Base-by-base conservation (phyloP, 2,797 vertebrate species). In the Nannoperca obscura region DNA sequence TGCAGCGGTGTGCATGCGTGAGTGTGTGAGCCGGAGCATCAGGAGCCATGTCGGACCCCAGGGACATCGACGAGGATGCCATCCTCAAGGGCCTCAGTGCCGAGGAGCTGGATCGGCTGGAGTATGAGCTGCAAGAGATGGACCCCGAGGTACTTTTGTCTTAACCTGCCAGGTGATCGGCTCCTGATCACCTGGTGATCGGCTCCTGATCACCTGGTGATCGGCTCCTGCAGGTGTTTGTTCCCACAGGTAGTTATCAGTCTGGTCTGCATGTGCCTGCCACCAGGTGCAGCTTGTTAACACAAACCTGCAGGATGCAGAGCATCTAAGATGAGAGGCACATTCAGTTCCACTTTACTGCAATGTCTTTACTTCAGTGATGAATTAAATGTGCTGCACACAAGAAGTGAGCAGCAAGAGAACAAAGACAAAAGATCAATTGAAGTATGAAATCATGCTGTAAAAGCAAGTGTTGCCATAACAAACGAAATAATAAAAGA, bases 41-140 rank as follows among this genome's bases (percentile, higher is more conserved):
- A 77, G 88, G 58, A 93, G 87, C 79, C 90, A 96, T 96, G 96
- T 95, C 95, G 78, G 97, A 99, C 86, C 98, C 98, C 82, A 94
- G 97, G 90, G 97, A 99, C 93, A 97, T 99, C 22, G 98, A 99
- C 5, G 98, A 99, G 95, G 98, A 99, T 88, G 96, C 97, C 83
- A 96, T 99, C 95, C 95, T 99, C 81, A 95, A 4, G 86, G 97
- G 95, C 80, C 92, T 99, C 90, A 97, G 96, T 0, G 88, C 96
- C 0, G 96, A 96, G 74, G 97, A 99, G 91, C 93, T 99, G 90
- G 96, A 95, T 0, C 91, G 95, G 91, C 96, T 99, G 81, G 97
- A 99, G 68, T 74, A 61, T 38, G 98, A 99, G 84, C 96, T 99
- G 67, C 94, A 95, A 85, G 98, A 99, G 89, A 96, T 99, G 98